Conservation (phyloP, 2,888 invertebrate species). For the Agelastica alni region DNA sequence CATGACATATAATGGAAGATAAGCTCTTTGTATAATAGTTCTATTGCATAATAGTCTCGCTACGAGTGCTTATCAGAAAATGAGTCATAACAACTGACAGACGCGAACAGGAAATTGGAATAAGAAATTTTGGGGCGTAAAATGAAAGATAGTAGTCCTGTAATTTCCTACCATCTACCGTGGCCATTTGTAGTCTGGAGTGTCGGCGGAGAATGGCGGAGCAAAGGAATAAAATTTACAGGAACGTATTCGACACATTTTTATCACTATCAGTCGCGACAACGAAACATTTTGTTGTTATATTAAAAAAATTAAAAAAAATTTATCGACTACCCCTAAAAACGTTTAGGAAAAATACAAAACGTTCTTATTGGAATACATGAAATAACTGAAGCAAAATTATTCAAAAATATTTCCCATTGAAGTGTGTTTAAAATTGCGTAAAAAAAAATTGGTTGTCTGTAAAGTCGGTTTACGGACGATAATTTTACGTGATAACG, state of each 20-base stretch:
- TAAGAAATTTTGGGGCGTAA: slow-evolving; percentile 79
- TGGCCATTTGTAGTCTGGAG: slow-evolving; percentile 51
- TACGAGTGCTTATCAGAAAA: slow-evolving; percentile 70
- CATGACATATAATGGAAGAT: slow-evolving; percentile 58
- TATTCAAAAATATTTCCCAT: no score
- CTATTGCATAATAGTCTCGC: slow-evolving; percentile 59
- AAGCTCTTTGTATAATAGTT: slow-evolving; percentile 59
- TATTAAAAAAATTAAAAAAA: neutral
- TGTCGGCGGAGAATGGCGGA: slow-evolving; percentile 27
- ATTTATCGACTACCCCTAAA: neutral
- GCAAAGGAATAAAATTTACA: slow-evolving; percentile 11
- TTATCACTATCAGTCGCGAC: neutral
- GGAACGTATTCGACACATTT: slow-evolving; percentile 6
- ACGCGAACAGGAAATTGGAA: slow-evolving; percentile 69
- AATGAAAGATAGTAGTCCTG: slow-evolving; percentile 77
- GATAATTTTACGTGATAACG: no score
- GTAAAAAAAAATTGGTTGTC: no score
- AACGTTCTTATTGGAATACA: neutral
- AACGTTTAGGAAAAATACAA: no score
- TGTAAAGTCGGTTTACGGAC: no score
- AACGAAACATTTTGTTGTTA: neutral
- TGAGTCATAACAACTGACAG: slow-evolving; percentile 71
- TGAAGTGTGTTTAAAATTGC: no score
- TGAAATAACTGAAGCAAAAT: no score
- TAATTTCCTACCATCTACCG: slow-evolving; percentile 66